Evolutionary conservation across 2,888 invertebrate species (phyloP), one percentile per base, ranked within the genome.

Genomic region (Terebella lapidaria): DNA sequence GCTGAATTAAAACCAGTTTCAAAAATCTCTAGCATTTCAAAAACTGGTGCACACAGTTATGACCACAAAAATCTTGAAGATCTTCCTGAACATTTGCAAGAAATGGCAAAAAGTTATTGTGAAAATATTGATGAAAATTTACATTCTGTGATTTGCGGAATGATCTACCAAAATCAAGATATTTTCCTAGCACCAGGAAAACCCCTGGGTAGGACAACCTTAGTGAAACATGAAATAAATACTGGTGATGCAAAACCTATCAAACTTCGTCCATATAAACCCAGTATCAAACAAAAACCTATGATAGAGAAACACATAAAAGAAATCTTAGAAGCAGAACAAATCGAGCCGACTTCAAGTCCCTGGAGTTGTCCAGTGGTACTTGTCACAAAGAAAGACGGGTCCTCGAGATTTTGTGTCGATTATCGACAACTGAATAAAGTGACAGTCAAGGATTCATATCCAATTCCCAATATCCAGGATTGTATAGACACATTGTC

Each of bases 371-470:
- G 54, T 15, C 57, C 61, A 3, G 53, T 60, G 0, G 62, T 66
- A 1, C 22, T 63, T 15, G 62, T 64, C 0, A 51, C 22, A n/a
- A 66, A 66, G 56, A 60, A 60, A 26, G 62, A 64, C 28, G 60
- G 60, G 4, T 45, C 58, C 10, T 10, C 51, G 0, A 22, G 64
- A 22, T 57, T 66, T 20, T 67, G 67, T 54, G 58, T 63, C 1
- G 66, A 67, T 46, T 65, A 63, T 27, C 1, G 67, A n/a, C n/a
- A 18, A 1, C 57, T 67, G 24, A 67, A 67, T 53, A 2, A 35
- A 4, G 54, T 58, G 3, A 68, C 67, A 10, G 24, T 29, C 1
- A 60, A 64, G 45, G 67, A 68, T 54, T 56, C 60, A 1, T 63
- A 63, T 29, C 66, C 63, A 1, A 28, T 68, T 3, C 66, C 68